Evolutionary conservation across 2,888 invertebrate species (phyloP), one percentile per base, ranked within the genome.

Genomic region (Lithophane leautieri): DNA sequence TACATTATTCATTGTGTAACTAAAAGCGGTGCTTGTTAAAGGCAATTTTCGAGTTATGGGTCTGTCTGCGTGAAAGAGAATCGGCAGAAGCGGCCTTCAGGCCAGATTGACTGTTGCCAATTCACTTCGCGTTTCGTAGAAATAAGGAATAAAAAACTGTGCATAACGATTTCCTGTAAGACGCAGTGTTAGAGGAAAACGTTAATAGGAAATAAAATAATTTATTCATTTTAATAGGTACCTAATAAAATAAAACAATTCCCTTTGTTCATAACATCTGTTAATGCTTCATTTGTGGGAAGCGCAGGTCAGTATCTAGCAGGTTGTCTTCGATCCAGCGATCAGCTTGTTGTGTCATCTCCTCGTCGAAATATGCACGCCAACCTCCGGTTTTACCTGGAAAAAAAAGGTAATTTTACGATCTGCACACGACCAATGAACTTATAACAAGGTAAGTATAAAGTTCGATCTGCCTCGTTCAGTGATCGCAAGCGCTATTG

Each of bases 261-360:
- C 0, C 1, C 47, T 42, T 52, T n/a, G 14, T 22, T 34, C n/a
- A 9, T 42, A 28, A 56, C 34, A 61, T n/a, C 9, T 60, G 9
- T 78, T 61, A 78, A 25, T 44, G 28, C 62, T 77, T 63, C 56
- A 86, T 82, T 42, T 75, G 72, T n/a, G 97, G 97, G 90, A 97
- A 97, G 56, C 90, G 90, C 40, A 97, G 71, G 58, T 84, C 84
- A 4, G 84, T 97, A 44, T 94, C 94, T 66, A 94, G 91, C 61
- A 97, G 91, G 93, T 98, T 97, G 63, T 97, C 94, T 12, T 92
- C 91, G 56, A 97, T 97, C 98, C 98, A 98, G 54, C 94, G 89
- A 79, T 98, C 97, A 42, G 98, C 97, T 82, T 97, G 93, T 65
- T 93, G 90, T 70, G 96, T 96, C 85, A 98, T 95, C 86, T 97